phyloP scores from a whole-genome alignment of 1,140 invertebrate genomes.

The Sinonovacula constricta region DNA sequence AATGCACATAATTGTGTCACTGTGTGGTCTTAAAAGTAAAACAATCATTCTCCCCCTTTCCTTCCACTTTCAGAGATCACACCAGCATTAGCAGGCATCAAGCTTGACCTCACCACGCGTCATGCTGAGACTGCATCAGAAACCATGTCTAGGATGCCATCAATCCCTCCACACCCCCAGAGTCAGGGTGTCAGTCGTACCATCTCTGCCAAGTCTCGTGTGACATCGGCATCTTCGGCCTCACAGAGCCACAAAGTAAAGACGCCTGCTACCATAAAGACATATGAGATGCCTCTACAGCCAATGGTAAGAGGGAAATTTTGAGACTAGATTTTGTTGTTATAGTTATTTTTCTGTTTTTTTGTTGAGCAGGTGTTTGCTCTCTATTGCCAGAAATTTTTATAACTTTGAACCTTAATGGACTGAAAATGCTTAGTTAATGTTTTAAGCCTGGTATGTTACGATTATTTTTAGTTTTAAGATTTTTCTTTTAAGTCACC shows the following conservation, averaged over 20 bases:
- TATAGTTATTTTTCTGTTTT: no score
- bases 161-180: conserved; percentile 60
- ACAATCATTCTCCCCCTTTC: no score
- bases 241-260: conserved; percentile 57
- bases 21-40: no score
- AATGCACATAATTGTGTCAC: no score
- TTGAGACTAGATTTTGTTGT: no score
- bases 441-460: no score
- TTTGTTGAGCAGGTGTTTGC: no score
- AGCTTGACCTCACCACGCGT: conserved; percentile 57
- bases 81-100: conserved; percentile 60
- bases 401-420: no score
- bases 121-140: conserved; percentile 40
- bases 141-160: conserved; percentile 60
- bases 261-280: conserved; percentile 71
- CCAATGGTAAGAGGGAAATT: conserved; percentile 70
- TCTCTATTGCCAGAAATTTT: no score
- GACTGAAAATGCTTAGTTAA: no score
- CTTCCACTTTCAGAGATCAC: conserved; percentile 55
- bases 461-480: no score
- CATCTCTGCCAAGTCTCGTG: conserved; percentile 62
- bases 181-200: conserved; percentile 60
- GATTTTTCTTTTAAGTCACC: no score
- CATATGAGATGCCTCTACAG: conserved; percentile 73
- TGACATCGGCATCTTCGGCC: conserved; percentile 52